Conservation (phyloP, 1,140 invertebrate species). For the Calosoma granatense region DNA sequence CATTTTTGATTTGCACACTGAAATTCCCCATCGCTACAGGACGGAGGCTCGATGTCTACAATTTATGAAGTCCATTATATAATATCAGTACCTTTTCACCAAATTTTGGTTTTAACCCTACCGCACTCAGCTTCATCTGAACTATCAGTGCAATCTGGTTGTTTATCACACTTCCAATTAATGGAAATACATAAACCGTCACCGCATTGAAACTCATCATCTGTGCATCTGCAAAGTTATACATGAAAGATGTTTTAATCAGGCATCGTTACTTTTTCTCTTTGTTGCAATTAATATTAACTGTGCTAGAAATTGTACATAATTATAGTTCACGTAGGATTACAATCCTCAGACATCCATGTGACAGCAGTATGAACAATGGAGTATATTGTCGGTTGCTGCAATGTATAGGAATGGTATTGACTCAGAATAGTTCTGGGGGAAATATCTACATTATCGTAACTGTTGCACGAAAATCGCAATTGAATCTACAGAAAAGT, state of each 20-base stretch:
- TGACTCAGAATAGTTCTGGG: neutral
- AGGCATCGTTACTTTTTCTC: neutral
- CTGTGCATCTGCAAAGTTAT: conserved; percentile 45
- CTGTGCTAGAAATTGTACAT: neutral
- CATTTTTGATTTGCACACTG: conserved; percentile 57
- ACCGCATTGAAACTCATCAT: conserved; percentile 44
- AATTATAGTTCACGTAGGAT: too few relatives aligned
- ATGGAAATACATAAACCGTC: conserved; percentile 53
- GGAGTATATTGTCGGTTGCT: too few relatives aligned
- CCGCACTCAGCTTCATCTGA: conserved; percentile 48
- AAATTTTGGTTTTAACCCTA: conserved; percentile 35
- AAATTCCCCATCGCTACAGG: conserved; percentile 61
- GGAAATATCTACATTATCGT: neutral
- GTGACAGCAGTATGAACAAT: too few relatives aligned
- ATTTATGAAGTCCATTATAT: too few relatives aligned
- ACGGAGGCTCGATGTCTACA: conserved; percentile 38
- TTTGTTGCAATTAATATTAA: neutral
- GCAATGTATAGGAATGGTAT: too few relatives aligned
- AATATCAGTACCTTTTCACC: neutral
- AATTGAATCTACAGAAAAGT: conserved; percentile 10
- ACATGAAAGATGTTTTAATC: conserved; percentile 16
- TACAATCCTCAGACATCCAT: too few relatives aligned
- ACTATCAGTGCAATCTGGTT: conserved; percentile 49
- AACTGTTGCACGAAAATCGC: conserved; percentile 5
- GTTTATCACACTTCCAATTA: conserved; percentile 47